Evolutionary conservation across 2,888 invertebrate genomes (phyloP), one percentile per base, ranked within the genome.

Genomic region (Plebejus melissa): DNA sequence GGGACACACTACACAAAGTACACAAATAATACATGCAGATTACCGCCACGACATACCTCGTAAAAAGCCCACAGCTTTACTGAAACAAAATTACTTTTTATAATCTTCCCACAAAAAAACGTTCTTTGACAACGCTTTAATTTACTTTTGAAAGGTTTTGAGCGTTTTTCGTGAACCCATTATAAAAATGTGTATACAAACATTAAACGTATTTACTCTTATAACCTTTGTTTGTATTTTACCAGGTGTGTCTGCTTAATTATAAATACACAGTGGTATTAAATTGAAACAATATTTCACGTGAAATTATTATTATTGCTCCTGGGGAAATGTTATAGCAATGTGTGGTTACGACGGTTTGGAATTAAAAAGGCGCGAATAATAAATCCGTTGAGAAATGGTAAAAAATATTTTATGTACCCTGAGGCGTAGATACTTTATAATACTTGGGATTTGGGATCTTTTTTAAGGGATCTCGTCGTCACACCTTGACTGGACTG

Each of bases 61-160:
- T 72, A 54, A 32, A 6, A 50, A 54, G 22, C 50, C 16, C 28
- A 13, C 50, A 72, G 72, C 46, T 46, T 50, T 71, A 32, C 72
- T 32, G 28, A 46, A 71, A 71, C 46, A 71, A 71, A 71, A 71
- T 71, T 28, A 71, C 71, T 71, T 71, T 71, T 46, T 46, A 28
- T 71, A 71, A 71, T 71, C 46, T 72, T 72, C 6, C 32, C 50
- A 50, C 50, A 32, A 28, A 50, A 50, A 72, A 46, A 54, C 32
- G 72, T 72, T 50, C 46, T 71, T 71, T 71, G 41, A 28, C 46
- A 71, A 46, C 71, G 46, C 32, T 22, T 1, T 71, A 46, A 71
- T 71, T 71, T 71, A 46, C 46, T 41, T 28, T 46, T 46, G 28
- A 46, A 71, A 71, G 71, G 71, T 46, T 71, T 71, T 71, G 13